Conservation (phyloP, 2,797 vertebrate species). For the Xyrichtys novacula region DNA sequence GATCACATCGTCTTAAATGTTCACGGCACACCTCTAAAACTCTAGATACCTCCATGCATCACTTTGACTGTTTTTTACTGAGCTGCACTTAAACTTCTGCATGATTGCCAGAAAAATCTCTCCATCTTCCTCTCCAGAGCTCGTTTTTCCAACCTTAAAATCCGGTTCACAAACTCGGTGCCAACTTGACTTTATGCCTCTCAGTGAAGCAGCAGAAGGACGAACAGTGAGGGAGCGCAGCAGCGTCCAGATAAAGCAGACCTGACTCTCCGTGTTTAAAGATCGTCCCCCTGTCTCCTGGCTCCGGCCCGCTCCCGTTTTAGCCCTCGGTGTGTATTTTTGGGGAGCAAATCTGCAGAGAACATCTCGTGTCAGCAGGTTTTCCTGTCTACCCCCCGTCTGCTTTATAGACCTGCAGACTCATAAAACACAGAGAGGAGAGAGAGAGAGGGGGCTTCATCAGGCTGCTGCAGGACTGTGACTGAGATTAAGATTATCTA, state of each 20-base stretch:
- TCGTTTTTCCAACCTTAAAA: constrained; percentile 14
- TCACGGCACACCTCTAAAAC: not conserved
- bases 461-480: constrained; percentile 1
- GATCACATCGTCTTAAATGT: too few species aligned
- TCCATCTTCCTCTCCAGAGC: constrained; percentile 9
- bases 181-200: constrained; percentile 42
- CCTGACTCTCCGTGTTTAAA: constrained; percentile 36
- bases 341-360: constrained; percentile 24
- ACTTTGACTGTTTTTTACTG: not conserved
- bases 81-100: not conserved
- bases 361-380: constrained; percentile 48
- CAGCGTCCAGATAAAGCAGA: constrained; percentile 41
- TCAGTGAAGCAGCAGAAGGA: constrained; percentile 54
- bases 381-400: constrained; percentile 22
- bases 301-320: constrained; percentile 20
- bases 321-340: constrained; percentile 46
- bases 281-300: not conserved
- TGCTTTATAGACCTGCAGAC: constrained; percentile 43
- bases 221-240: constrained; percentile 47
- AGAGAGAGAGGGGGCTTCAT: not conserved
- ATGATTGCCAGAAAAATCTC: not conserved
- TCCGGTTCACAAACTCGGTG: constrained; percentile 20
- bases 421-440: constrained; percentile 20
- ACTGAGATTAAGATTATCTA: constrained; percentile 1
- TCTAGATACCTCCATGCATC: not conserved